Base-by-base conservation (phyloP, 2,797 vertebrate genomes). In the Clarias fuscus region DNA sequence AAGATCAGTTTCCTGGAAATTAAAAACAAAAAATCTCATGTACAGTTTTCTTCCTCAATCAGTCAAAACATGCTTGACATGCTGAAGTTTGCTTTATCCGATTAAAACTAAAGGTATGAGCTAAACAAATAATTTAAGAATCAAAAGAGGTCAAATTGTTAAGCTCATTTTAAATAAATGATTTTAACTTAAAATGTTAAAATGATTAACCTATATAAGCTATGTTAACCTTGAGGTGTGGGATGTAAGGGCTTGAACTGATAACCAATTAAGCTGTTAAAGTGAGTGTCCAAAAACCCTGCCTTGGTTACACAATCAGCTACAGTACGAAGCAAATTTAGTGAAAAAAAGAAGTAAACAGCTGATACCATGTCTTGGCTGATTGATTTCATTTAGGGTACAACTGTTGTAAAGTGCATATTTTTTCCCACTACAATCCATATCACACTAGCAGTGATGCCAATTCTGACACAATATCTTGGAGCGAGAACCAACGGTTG, bases 401-500 rank as follows among this genome's bases (percentile, higher is more conserved):
- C 20, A 82, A 33, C 13, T 82, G n/a, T 30, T 53, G 24, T 53
- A 53, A 82, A 65, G 61, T 61, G 61, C 3, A 30, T 53, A 53
- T 65, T n/a, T 67, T 64, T 67, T 5, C 56, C 84, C 64, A 71
- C 77, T 7, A 22, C 88, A 92, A 92, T 92, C 88, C 27, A 81
- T 33, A 75, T 65, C 76, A 92, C 84, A 89, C 86, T 90, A 91
- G 92, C 90, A 88, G 84, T 90, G 83, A 86, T 84, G 79, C 84
- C 83, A 88, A 90, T 90, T 89, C 86, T 82, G 15, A 85, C 89
- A 90, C 92, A 89, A 89, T 92, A 88, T 71, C 43, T 88, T 88
- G 84, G 86, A 88, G 83, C 85, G 20, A 13, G 90, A 92, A 92
- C 88, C 68, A 91, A 94, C 90, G 87, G 90, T 81, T 92, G 92